Base-by-base conservation (phyloP, 1,140 invertebrate species). In the Acromyrmex echinatior region DNA sequence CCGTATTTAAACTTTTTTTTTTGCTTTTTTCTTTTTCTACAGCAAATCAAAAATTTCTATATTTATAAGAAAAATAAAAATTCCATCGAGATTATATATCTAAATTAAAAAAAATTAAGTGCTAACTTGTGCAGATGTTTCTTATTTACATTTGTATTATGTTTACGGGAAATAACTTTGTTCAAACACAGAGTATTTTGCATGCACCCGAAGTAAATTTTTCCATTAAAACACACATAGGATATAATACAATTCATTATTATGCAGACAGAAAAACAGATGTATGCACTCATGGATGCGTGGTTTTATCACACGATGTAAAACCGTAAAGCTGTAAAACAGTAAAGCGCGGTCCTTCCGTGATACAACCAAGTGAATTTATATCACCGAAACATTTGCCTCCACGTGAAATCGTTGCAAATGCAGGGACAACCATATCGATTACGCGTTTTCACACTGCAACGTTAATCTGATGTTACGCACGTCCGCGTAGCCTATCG, bases 401-500 rank as follows among this genome's bases (percentile, higher is more conserved):
- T 58, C 66, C 35, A 71, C 66, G 12, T 62, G 70, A 84, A 82
- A 84, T 84, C 58, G 80, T 76, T 74, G 80, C 70, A 76, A 84
- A 84, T 84, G 70, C 80, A 62, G 68, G 18, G 56, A 21, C 80
- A 84, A 84, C 80, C 70, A 62, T 84, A 84, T 84, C 80, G 70
- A 84, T 84, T 84, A 84, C 80, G 70, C 70, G 80, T 84, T 84
- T 84, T 84, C 80, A 84, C 80, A 84, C 70, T 74, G 80, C 70
- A 84, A 84, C 80, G 80, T 84, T 84, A 84, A 84, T 84, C 80
- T 76, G 80, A 84, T 84, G 80, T 84, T 76, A 84, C 80, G 80
- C 80, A 84, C 80, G 80, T 84, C 58, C 80, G 80, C 80, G 80
- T 84, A 84, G 68, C 80, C 80, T 76, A 84, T 76, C 80, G 80